Evolutionary conservation across 1,140 invertebrate species (phyloP), one percentile per base, ranked within the genome.

Genomic region (Brachionus paranguensis): DNA sequence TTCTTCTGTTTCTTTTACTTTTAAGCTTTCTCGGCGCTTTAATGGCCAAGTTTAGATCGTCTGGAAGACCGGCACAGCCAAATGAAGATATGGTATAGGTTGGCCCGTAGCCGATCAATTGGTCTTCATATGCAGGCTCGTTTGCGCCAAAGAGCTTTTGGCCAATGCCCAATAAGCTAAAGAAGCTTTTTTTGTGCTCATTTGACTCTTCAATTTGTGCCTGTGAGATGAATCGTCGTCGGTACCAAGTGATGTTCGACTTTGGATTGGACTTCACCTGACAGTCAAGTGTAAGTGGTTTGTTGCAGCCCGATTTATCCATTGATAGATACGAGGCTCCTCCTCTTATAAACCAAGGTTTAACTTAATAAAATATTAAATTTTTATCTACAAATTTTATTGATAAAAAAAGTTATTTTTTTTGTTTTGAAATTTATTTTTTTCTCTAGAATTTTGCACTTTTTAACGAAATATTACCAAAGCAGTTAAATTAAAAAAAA

Each of bases 231-330:
- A 81, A 43, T 20, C 24, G 53, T 60, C 78, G 78, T 43, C 53
- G 33, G n/a, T 64, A 81, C 78, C 78, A 81, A 45, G 78, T 81
- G 10, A 81, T 81, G 27, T 81, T 81, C 17, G 53, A 60, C 10
- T 60, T 64, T 27, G 78, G 78, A 60, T 81, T 81, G 0, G 78
- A 60, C 14, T 60, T 81, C 17, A 81, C 78, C 41, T 81, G 53
- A 37, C 78, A 81, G 33, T 81, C 78, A 14, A 81, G 41, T 24
- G 64, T 60, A 43, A 81, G 43, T 64, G 78, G 78, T 47, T 68
- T 60, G n/a, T 81, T 81, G 33, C 78, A 81, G 37, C 27, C 53
- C 7, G 24, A n/a, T 68, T 64, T 68, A 29, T 81, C 78, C 2
- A 68, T 47, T 12, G 43, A 33, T 33, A 81, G 6, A 47, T 43